phyloP scores from a whole-genome alignment of 64 coral and sea anemone genomes.

The Pocillopora verrucosa region DNA sequence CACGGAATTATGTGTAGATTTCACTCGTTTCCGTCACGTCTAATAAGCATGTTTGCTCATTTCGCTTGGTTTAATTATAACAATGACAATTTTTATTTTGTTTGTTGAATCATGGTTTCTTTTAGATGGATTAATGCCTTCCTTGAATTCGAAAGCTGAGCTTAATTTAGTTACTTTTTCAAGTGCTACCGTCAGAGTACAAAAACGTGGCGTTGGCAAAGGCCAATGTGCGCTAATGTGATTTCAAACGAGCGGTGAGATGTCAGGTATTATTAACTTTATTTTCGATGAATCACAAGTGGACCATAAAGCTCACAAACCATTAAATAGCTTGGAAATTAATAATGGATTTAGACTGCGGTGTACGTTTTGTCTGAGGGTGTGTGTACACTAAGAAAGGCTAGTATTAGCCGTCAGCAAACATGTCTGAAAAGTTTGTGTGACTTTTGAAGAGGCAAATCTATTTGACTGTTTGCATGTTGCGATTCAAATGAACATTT shows the following conservation, averaged over 20 bases:
- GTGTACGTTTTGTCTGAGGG: neutral
- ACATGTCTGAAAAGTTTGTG: slow-evolving; percentile 13
- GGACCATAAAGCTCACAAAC: neutral
- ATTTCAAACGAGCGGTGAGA: neutral
- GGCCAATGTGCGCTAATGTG: neutral
- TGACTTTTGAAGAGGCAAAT: slow-evolving; percentile 8
- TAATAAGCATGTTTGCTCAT: neutral
- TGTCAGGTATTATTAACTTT: neutral
- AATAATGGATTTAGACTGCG: neutral
- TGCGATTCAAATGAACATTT: slow-evolving; percentile 3
- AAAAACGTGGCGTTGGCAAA: neutral
- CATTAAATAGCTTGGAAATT: neutral
- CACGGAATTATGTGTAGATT: slow-evolving; percentile 12
- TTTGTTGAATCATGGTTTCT: neutral
- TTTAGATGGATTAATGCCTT: slow-evolving; percentile 17
- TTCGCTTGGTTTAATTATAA: neutral
- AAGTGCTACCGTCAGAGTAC: neutral
- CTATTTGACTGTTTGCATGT: slow-evolving; percentile 4
- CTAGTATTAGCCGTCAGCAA: neutral
- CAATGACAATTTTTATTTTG: neutral
- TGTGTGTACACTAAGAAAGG: neutral
- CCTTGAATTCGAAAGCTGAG: neutral
- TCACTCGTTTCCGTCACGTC: slow-evolving; percentile 10
- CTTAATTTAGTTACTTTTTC: neutral
- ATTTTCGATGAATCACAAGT: neutral